A percentile compares a stretch with the other conserved stretches of the same genome.
These are phyloP conservation scores for Caenorhabditis sp. DNA, from an alignment of 2,888 invertebrate genomes.

Conservation along the genomic window DNA sequence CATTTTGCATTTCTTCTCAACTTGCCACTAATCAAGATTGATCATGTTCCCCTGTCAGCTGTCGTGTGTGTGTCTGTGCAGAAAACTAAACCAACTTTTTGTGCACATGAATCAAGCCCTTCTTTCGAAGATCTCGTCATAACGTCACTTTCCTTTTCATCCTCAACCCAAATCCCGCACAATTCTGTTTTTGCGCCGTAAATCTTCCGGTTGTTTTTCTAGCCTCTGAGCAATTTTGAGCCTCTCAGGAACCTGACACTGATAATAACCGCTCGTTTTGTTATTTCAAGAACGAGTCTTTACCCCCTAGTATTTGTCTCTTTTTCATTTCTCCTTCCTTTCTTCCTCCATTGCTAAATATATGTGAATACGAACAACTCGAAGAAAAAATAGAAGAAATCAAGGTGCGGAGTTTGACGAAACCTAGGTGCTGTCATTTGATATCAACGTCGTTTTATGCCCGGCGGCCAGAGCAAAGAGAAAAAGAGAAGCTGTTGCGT, in stretches of 20 bases:
- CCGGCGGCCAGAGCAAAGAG: constrained; percentile 33
- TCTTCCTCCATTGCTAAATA: background rate
- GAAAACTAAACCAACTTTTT: background rate
- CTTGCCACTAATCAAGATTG: background rate
- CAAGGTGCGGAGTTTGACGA: constrained; percentile 2
- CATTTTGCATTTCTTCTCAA: background rate
- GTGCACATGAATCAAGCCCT: background rate
- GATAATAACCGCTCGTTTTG: background rate
- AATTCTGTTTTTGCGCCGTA: background rate
- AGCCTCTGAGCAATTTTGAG: background rate
- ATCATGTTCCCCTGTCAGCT: constrained; percentile 19
- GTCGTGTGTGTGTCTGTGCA: too few relatives aligned
- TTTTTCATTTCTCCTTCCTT: background rate
- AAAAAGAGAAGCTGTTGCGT: constrained; percentile 40
- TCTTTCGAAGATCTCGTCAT: background rate
- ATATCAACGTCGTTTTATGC: constrained; percentile 56
- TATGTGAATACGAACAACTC: background rate
- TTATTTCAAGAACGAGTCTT: background rate
- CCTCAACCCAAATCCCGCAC: background rate
- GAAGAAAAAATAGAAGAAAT: constrained; percentile 17
- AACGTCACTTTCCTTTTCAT: too few relatives aligned
- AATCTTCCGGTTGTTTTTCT: background rate
- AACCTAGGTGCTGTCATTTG: constrained; percentile 52
- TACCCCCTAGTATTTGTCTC: too few relatives aligned
- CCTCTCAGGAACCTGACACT: background rate